Base-by-base conservation (phyloP, 1,140 invertebrate genomes). In the Sweltsa coloradensis region DNA sequence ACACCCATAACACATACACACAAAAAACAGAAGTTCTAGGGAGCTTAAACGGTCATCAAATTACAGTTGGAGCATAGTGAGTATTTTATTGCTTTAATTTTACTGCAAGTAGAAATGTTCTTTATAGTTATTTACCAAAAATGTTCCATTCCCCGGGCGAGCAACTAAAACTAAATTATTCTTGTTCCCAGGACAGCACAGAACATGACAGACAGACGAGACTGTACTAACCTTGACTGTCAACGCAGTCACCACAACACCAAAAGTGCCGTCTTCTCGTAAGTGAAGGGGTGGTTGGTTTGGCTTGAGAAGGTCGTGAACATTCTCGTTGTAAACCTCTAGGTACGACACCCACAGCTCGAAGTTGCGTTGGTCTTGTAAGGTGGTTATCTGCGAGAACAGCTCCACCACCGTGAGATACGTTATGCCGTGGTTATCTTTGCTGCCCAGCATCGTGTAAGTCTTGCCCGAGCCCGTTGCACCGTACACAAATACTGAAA, bases 401-500 rank as follows among this genome's bases (percentile, higher is more conserved):
- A 99, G 70, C 59, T 94, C 86, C 51, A 83, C 78, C 64, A 97
- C 88, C 16, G 95, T 92, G 22, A 87, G 72, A 55, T 82, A 94
- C 44, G 92, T 96, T 14, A 99, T 85, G 0, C 96, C 96, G 3
- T 89, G 92, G 56, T 81, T 74, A 5, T 80, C 71, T 18, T 74
- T 70, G 48, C 74, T 84, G 1, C 96, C 96, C 24, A 98, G 74
- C 95, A 99, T 99, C 0, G 95, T 99, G 60, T 87, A 86, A 2
- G 96, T 99, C 69, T 98, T 99, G 0, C 96, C 95, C 45, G 94
- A 89, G 9, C 94, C 94, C 36, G 87, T 94, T 4, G 89, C 87
- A 4, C 89, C 89, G 60, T 94, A 94, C 1, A 83, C 89, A 68
- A 94, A 93, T 3, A 93, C 89, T 43, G 54, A 47, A 60, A 57